Evolutionary conservation across 2,888 invertebrate genomes (phyloP), one percentile per base, ranked within the genome.

Genomic region (Hypsopygia costalis): DNA sequence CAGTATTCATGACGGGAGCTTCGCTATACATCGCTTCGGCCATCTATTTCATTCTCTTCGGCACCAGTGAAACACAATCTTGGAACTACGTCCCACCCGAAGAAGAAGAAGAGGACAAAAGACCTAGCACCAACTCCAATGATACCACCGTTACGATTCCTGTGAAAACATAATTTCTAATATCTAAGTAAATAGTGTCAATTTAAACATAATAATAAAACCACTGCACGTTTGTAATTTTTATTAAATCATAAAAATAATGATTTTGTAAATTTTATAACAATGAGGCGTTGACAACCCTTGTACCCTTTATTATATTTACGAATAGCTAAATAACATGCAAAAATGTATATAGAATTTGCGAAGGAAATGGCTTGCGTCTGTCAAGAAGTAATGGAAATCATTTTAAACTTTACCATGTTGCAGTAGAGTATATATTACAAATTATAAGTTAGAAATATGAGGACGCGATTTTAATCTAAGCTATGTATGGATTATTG

Each of bases 1-100:
- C 91, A 20, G 91, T 94, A 36, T 95, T 95, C 64, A 88, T 92
- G 56, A 93, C 94, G 21, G 94, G 94, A 0, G 93, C 94, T 0
- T 85, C 88, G 0, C 89, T 93, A 0, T 95, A 95, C 62, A 91
- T 92, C 9, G 89, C 92, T 1, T 91, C 93, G 0, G 94, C 94
- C 0, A 34, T 93, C 1, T 78, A 94, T 43, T 95, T 93, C 72
- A 91, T 92, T 61, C 41, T 93, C 1, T 92, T 94, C 47, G 95
- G 95, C 4, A 92, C 93, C 0, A 93, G 91, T 0, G 91, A 92
- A 40, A 92, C 92, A 9, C 95, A 95, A 62, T 75, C 90, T 1
- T 95, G 94, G 94, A 94, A 94, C 66, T 90, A 86, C 53, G 58
- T 82, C 0, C 67, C 61, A 0, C 72, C 80, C 0, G 58, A 73